Evolutionary conservation across 2,797 vertebrate genomes (phyloP).

Genomic region (Characodon lateralis): DNA sequence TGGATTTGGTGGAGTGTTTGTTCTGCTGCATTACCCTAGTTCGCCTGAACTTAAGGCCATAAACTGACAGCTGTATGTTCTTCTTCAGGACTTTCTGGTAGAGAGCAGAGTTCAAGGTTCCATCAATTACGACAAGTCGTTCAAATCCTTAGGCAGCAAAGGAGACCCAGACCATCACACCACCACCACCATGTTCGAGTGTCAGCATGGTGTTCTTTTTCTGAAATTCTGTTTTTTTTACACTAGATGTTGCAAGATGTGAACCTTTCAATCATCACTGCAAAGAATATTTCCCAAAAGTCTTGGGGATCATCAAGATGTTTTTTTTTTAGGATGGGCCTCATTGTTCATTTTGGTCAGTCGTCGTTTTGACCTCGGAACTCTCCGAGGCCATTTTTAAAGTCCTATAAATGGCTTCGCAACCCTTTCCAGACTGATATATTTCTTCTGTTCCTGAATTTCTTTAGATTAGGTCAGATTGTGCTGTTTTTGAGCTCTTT

Average conservation of each 20-base stretch:
- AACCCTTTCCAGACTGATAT: background rate
- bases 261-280: background rate
- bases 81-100: background rate
- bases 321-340: background rate
- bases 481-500: background rate
- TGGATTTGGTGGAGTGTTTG: background rate
- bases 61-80: background rate
- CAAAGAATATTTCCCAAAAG: too few species aligned
- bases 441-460: too few species aligned
- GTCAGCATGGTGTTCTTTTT: background rate
- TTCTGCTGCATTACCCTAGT: background rate
- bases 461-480: background rate
- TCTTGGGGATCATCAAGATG: background rate
- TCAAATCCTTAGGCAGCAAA: background rate
- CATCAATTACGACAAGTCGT: background rate
- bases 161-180: too few species aligned
- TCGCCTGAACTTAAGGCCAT: background rate
- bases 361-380: background rate
- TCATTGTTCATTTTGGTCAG: background rate
- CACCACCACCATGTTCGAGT: background rate
- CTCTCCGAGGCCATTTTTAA: background rate
- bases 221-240: background rate
- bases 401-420: too few species aligned
- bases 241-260: background rate
- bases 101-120: background rate